Evolutionary conservation across 2,113 vertebrate genomes (phyloP).

Genomic region (Sinosuthora webbiana): DNA sequence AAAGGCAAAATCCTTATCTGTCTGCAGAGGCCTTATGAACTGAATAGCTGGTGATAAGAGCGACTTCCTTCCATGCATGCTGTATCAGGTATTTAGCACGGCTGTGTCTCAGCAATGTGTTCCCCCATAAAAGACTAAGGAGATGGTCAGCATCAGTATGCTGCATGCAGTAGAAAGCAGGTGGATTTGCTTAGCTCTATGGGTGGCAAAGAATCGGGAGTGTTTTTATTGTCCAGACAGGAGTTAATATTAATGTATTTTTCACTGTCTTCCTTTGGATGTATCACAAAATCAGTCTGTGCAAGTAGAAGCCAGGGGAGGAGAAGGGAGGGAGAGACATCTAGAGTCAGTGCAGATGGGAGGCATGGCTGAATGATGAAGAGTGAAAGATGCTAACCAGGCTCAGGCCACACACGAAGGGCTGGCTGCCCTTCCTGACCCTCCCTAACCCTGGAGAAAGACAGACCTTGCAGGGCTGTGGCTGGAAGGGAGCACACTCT

Average conservation of each 20-base stretch:
- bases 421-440: not conserved
- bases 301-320: not conserved
- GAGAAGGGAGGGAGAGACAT: not conserved
- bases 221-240: not conserved
- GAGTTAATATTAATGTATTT: not conserved
- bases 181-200: not conserved
- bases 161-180: not conserved
- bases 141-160: not conserved
- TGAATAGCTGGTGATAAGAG: not conserved
- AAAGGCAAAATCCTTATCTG: not conserved
- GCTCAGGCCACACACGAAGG: not conserved
- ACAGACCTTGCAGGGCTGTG: not conserved
- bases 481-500: not conserved
- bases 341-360: not conserved
- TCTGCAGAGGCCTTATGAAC: not conserved
- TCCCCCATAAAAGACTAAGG: not conserved
- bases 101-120: not conserved
- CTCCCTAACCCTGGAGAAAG: not conserved
- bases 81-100: not conserved
- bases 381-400: not conserved
- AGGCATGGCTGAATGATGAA: not conserved
- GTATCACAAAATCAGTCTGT: not conserved
- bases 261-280: not conserved
- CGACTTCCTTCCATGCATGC: not conserved
- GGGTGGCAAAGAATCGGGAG: not conserved